Conservation (phyloP, 2,113 vertebrate genomes). For the Octodon degus region DNA sequence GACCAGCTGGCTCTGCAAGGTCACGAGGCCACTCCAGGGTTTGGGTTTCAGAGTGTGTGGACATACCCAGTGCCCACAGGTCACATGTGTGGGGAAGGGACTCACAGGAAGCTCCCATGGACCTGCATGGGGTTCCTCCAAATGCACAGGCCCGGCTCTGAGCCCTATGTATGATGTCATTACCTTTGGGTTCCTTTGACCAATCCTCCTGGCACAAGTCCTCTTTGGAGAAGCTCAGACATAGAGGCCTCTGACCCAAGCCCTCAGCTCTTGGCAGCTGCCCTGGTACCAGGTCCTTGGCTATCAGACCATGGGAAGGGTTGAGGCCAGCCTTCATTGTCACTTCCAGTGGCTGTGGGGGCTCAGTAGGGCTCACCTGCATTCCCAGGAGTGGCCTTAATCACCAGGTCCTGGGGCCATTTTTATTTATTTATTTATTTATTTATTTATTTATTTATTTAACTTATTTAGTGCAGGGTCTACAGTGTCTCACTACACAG, state of each 20-base stretch:
- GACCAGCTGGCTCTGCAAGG: background rate
- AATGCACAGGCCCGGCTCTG: background rate
- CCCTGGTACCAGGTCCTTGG: background rate
- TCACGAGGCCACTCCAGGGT: background rate
- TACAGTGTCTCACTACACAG: no score
- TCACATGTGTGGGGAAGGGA: no score
- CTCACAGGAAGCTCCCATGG: background rate
- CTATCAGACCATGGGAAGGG: background rate
- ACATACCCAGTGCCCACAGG: background rate
- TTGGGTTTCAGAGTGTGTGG: background rate
- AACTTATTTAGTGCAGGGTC: no score
- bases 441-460: no score
- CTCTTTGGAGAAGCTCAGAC: background rate
- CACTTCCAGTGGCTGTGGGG: background rate
- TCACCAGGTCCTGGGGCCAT: constrained; percentile 3
- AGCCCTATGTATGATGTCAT: accelerated
- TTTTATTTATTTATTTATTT: constrained; percentile 8
- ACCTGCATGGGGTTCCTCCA: background rate
- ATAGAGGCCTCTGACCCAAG: background rate
- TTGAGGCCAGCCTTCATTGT: background rate
- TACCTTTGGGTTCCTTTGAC: background rate
- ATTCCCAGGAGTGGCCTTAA: constrained; percentile 49
- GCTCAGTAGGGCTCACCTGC: constrained; percentile 29
- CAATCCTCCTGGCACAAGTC: background rate
- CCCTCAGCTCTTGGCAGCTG: background rate